phyloP scores from a whole-genome alignment of 2,113 vertebrate species.

The Cyanoderma ruficeps region DNA sequence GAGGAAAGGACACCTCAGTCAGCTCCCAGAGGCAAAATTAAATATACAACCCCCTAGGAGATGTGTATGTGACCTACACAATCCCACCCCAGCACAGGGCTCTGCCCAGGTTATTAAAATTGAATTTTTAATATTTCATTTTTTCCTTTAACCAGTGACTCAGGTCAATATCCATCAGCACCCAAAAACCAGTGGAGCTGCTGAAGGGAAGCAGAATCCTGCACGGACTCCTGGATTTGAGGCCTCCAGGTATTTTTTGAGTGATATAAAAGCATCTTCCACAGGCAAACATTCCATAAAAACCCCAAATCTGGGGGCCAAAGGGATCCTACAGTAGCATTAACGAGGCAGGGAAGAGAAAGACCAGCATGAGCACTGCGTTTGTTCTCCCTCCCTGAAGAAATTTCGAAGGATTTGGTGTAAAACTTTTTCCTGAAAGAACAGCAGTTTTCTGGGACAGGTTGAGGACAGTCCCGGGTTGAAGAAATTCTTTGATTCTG shows the following conservation, averaged over 20 bases:
- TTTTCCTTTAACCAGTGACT: neutral
- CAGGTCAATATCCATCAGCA: neutral
- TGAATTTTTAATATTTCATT: neutral
- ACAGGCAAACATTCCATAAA: neutral
- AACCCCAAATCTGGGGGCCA: neutral
- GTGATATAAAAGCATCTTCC: neutral
- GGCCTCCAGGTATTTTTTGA: no score
- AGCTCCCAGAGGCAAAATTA: neutral
- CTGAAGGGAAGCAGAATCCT: neutral
- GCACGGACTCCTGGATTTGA: fast-evolving
- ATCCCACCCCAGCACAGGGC: neutral
- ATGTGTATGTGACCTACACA: neutral
- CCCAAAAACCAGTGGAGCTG: neutral
- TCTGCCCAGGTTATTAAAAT: neutral
- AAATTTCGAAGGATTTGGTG: neutral
- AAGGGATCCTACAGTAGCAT: neutral
- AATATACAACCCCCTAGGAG: neutral
- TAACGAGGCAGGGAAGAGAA: neutral
- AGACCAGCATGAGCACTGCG: fast-evolving
- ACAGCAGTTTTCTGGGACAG: neutral
- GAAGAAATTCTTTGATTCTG: neutral
- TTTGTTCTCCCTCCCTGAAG: neutral
- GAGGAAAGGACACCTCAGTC: neutral
- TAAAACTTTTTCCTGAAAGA: neutral
- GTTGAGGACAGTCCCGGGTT: neutral